Evolutionary conservation across 2,888 invertebrate genomes (phyloP).

Genomic region (Hydrotaea diabolus): DNA sequence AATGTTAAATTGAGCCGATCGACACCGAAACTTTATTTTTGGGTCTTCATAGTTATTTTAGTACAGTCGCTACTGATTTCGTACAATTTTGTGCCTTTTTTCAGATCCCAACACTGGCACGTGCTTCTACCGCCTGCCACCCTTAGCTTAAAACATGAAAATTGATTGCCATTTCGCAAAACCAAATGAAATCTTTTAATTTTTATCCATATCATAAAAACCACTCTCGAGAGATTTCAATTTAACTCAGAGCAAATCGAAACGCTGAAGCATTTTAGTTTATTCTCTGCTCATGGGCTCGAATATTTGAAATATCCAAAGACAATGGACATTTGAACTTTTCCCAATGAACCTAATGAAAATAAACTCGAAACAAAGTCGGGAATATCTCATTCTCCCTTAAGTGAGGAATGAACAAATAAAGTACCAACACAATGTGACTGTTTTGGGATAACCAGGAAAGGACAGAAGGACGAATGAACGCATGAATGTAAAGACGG

Average conservation of each 20-base stretch:
- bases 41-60: too few species aligned
- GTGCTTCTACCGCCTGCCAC: not conserved
- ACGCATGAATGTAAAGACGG: not conserved
- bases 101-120: too few species aligned
- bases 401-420: not conserved
- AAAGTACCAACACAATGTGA: slow-evolving; percentile 28
- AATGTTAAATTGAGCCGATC: too few species aligned
- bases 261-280: not conserved
- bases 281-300: not conserved
- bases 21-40: too few species aligned
- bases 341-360: slow-evolving; percentile 58
- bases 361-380: slow-evolving; percentile 26
- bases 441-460: too few species aligned
- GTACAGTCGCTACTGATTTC: too few species aligned
- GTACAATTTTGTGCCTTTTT: too few species aligned
- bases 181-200: slow-evolving; percentile 51
- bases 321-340: slow-evolving; percentile 52
- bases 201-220: slow-evolving; percentile 42
- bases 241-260: slow-evolving; percentile 20
- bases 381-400: not conserved
- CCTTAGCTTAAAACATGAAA: slow-evolving; percentile 57
- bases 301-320: slow-evolving; percentile 14
- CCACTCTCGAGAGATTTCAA: slow-evolving; percentile 42
- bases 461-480: too few species aligned
- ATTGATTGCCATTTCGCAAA: slow-evolving; percentile 45